Base-by-base conservation (phyloP, 2,888 invertebrate genomes). In the Caenorhabditis virilis region DNA sequence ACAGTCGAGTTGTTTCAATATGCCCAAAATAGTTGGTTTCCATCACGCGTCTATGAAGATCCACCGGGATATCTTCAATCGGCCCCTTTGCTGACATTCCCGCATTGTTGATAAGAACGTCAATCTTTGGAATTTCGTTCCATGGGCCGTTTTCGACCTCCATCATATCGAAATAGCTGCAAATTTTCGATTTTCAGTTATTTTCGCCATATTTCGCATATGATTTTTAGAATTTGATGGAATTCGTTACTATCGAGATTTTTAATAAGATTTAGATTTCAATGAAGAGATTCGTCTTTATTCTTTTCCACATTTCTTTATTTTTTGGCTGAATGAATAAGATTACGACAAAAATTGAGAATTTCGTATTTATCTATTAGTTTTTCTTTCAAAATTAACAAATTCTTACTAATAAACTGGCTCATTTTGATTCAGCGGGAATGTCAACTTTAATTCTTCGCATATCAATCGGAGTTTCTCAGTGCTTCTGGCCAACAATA, bases 21-120 rank as follows among this genome's bases (percentile, higher is more conserved):
- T 93, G 88, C 16, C 95, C 95, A 86, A 97, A 93, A 85, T 92
- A 97, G 86, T 98, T 98, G 7, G 93, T 89, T 35, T 89, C 86
- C 95, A 97, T 95, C 41, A 72, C 55, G 64, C 67, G 51, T 38
- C 72, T 63, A 46, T 78, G 78, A 45, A 80, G 67, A 7, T 49
- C 45, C 27, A 80, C 43, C 6, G 74, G 57, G 7, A 80, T 82
- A 7, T 76, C 77, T 15, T 47, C 47, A 30, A 74, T 35, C 48
- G 73, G 42, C 69, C 82, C 69, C 53, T 71, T 56, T 46, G 69
- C 74, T 1, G 77, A 67, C 49, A 72, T 54, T 23, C 82, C 82
- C 7, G 82, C 82, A 54, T 79, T 80, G 68, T 82, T 82, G 51
- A 82, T 73, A 13, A 82, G 69, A 25, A 81, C 75, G 46, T 82